Evolutionary conservation across 1,140 invertebrate genomes (phyloP).

Genomic region (Leptonema lineaticorne): DNA sequence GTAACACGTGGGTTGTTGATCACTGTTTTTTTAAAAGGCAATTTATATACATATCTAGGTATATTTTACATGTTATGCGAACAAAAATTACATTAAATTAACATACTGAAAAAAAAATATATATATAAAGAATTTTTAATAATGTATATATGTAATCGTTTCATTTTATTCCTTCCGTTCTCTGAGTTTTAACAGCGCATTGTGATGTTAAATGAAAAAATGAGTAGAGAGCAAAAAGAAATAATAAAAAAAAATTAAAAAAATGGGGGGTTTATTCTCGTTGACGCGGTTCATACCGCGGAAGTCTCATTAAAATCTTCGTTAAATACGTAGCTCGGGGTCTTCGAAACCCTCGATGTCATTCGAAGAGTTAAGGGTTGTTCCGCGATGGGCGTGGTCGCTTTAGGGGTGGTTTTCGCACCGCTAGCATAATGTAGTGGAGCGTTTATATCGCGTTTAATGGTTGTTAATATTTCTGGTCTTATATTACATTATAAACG

Average conservation of each 20-base stretch:
- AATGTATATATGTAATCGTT: too few relatives aligned
- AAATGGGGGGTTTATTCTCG: background rate
- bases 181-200: too few relatives aligned
- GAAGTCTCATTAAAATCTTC: background rate
- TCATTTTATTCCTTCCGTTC: background rate
- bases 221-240: too few relatives aligned
- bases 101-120: too few relatives aligned
- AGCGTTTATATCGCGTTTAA: constrained; percentile 13
- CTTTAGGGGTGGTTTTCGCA: background rate
- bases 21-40: too few relatives aligned
- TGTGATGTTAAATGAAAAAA: background rate
- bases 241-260: too few relatives aligned
- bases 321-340: background rate
- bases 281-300: background rate
- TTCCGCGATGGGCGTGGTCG: background rate
- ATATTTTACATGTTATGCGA: too few relatives aligned
- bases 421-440: constrained; percentile 5
- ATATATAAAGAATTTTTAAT: too few relatives aligned
- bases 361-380: background rate
- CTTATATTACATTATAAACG: constrained; percentile 7
- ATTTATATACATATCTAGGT: too few relatives aligned
- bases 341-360: background rate
- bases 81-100: too few relatives aligned
- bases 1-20: too few relatives aligned
- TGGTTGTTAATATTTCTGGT: constrained; percentile 29